A percentile compares a stretch with the other conserved stretches of the same genome.
These are phyloP conservation scores for Struthidea cinerea DNA, from an alignment of 2,113 vertebrate species.

Conservation along the genomic window DNA sequence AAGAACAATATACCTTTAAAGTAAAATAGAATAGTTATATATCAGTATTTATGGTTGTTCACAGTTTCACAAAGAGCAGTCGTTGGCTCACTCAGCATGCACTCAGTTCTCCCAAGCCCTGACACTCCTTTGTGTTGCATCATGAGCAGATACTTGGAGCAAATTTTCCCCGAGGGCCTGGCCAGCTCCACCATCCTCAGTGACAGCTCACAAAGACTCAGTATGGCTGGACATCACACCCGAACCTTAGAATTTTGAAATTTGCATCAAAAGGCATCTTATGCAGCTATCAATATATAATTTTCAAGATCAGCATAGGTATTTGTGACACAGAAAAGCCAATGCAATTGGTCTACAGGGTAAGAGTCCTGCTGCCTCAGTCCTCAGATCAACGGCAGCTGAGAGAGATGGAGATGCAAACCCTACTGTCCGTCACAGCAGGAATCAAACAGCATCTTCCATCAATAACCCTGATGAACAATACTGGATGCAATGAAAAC, in stretches of 20 bases:
- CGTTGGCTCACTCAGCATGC: neutral
- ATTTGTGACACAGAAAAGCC: neutral
- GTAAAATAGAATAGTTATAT: neutral
- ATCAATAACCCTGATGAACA: neutral
- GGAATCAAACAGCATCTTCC: neutral
- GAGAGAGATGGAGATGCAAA: neutral
- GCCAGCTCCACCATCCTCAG: neutral
- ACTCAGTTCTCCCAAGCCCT: neutral
- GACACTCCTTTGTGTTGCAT: neutral
- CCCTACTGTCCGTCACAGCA: neutral
- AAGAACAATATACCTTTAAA: conserved; percentile 89
- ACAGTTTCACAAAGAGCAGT: neutral
- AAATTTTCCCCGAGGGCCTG: neutral
- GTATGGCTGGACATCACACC: neutral
- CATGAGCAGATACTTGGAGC: neutral
- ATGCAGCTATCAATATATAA: neutral
- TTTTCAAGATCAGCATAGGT: neutral
- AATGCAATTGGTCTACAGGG: neutral
- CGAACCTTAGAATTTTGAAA: neutral
- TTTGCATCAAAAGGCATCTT: neutral
- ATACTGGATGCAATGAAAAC: neutral
- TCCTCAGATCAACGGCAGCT: neutral
- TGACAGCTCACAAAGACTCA: neutral
- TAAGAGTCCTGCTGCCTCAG: neutral
- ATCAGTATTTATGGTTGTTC: neutral